Base-by-base conservation (phyloP, 2,113 vertebrate species). In the Cottus gobio region DNA sequence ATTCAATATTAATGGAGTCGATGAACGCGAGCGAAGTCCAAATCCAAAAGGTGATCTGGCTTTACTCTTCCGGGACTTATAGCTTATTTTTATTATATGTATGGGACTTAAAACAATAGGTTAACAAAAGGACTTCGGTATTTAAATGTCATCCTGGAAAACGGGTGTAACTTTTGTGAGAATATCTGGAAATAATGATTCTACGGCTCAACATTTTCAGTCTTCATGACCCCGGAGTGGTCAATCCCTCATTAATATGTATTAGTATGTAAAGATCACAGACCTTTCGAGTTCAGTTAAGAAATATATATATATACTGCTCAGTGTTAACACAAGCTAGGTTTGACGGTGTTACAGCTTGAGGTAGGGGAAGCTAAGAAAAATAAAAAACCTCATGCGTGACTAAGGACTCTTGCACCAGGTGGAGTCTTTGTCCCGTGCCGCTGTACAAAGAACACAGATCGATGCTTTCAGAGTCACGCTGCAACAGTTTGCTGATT, bases 401-500 rank as follows among this genome's bases (percentile, higher is more conserved):
- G 42, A 58, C 75, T 24, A 69, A 83, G 57, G 37, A 18, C 39
- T 50, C 57, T 54, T 26, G 50, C 36, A n/a, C 18, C 52, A 70
- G 56, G 12, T 74, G 52, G 4, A 31, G 52, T 46, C 11, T 79
- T 36, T 69, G 7, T 77, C 48, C 12, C 30, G 31, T 46, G 36
- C 58, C 22, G 26, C 39, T 62, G 28, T 30, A 52, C 2, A 71
- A 77, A 68, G 44, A 69, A 36, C 31, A 60, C 52, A 58, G 72
- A 75, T 78, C 24, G 3, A 82, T 72, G 42, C 58, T 26, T 73
- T 52, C 50, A 36, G 56, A 75, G 52, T 31, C 36, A 13, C 31
- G 8, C 26, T 30, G 66, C 67, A 78, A 60, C 57, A 70, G 73
- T 78, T 72, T 61, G 50, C 71, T 54, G 62, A 84, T 88, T 71